Evolutionary conservation across 2,888 invertebrate species (phyloP).

Genomic region (Antitype chi): DNA sequence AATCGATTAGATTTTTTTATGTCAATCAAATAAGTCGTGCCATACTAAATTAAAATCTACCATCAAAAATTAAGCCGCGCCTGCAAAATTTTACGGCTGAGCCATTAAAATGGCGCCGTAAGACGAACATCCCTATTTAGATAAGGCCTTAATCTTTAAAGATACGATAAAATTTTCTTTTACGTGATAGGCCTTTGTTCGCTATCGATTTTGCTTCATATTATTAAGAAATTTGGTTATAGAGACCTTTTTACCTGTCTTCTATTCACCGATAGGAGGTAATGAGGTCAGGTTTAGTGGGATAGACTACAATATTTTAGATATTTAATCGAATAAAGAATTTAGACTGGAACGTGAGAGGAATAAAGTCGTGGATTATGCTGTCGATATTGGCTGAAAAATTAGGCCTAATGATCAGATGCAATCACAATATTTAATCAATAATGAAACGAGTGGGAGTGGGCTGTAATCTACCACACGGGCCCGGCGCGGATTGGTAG

Average conservation of each 20-base stretch:
- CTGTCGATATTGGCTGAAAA: slow-evolving; percentile 3
- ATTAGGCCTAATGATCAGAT: background rate
- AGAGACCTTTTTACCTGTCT: slow-evolving; percentile 15
- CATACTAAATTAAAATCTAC: slow-evolving; percentile 9
- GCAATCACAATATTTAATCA: background rate
- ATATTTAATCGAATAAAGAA: slow-evolving; percentile 18
- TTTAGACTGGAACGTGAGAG: slow-evolving; percentile 17
- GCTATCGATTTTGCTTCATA: slow-evolving; percentile 21
- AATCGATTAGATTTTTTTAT: background rate
- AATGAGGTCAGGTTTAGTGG: background rate
- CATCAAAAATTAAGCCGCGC: slow-evolving; percentile 48
- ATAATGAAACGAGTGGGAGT: no score
- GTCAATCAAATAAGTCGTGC: background rate
- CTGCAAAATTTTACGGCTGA: slow-evolving; percentile 30
- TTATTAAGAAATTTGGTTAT: slow-evolving; percentile 34
- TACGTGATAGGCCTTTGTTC: slow-evolving; percentile 27
- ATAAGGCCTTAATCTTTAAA: slow-evolving; percentile 39
- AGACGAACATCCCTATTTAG: slow-evolving; percentile 20
- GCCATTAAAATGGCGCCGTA: slow-evolving; percentile 45
- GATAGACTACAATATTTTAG: background rate
- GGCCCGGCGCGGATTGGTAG: no score
- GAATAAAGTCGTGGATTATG: slow-evolving; percentile 15
- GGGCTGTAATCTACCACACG: no score
- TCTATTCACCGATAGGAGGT: background rate
- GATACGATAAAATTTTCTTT: slow-evolving; percentile 36